These are phyloP conservation scores for Ictalurus punctatus DNA, from an alignment of 2,113 vertebrate genomes.

Conservation along the genomic window DNA sequence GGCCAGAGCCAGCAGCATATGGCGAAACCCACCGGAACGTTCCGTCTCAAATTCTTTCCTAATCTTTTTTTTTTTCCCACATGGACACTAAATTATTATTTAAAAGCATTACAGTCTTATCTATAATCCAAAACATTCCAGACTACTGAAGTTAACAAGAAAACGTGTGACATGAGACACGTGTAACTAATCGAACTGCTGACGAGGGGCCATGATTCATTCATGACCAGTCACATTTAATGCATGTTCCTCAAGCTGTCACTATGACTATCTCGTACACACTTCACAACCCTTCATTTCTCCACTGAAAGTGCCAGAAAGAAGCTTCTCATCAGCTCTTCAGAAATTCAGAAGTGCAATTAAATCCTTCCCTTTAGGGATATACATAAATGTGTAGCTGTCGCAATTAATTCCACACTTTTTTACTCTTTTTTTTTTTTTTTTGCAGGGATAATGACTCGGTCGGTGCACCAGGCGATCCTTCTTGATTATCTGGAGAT, in stretches of 20 bases:
- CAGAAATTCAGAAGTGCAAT: constrained; percentile 17
- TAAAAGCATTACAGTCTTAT: background rate
- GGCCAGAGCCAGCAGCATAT: background rate
- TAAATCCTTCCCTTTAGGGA: constrained; percentile 44
- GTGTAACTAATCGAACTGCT: background rate
- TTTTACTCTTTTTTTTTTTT: background rate
- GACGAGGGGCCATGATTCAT: background rate
- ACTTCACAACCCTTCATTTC: background rate
- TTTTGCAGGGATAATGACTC: constrained; percentile 24
- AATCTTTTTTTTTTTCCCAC: background rate
- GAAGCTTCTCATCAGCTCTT: constrained; percentile 19
- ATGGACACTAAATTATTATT: background rate
- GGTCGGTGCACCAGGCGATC: background rate
- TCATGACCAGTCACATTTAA: background rate
- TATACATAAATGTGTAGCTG: constrained; percentile 25
- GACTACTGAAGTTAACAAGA: background rate
- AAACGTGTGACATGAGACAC: background rate
- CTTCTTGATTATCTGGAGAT: constrained; percentile 27
- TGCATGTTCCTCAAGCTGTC: background rate
- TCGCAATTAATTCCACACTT: constrained; percentile 42
- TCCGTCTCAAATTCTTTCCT: background rate
- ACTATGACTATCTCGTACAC: background rate
- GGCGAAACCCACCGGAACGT: background rate
- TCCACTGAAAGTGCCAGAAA: constrained; percentile 17
- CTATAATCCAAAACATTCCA: background rate